These are phyloP conservation scores for Grus americana DNA, from an alignment of 2,113 vertebrate species.

Conservation along the genomic window DNA sequence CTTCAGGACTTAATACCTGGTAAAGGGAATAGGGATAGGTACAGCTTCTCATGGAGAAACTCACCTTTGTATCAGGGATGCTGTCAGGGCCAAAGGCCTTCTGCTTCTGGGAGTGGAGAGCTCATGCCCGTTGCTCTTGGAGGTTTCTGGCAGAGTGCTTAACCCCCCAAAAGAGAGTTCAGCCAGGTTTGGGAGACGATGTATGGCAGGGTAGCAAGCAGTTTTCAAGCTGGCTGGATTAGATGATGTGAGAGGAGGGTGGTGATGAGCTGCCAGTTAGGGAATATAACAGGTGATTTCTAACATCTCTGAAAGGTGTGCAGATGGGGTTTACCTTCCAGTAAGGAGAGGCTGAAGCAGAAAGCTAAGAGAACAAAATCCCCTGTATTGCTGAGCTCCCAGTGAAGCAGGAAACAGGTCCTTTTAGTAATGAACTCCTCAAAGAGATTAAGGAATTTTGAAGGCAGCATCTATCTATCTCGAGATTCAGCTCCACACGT, in stretches of 20 bases:
- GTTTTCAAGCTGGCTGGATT: constrained; percentile 1
- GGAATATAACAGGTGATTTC: neutral
- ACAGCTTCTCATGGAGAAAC: neutral
- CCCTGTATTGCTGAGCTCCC: neutral
- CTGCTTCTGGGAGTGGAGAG: neutral
- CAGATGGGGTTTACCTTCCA: neutral
- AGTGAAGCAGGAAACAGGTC: neutral
- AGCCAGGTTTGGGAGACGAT: neutral
- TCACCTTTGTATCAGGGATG: neutral
- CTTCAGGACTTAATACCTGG: neutral
- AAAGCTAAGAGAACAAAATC: neutral
- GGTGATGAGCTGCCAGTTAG: neutral
- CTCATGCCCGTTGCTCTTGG: neutral
- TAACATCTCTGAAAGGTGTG: neutral
- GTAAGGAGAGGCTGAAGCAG: neutral
- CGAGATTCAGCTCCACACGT: neutral
- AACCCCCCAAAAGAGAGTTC: neutral
- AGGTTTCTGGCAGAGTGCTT: neutral
- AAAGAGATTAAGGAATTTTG: constrained; percentile 41
- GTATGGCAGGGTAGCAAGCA: neutral
- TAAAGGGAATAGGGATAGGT: neutral
- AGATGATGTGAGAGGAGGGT: neutral
- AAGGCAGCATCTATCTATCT: constrained; percentile 12
- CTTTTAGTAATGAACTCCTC: constrained; percentile 15
- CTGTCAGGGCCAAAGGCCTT: neutral